Base-by-base conservation (phyloP, 2,113 vertebrate genomes). In the Pseudolaguvia tuberculata region DNA sequence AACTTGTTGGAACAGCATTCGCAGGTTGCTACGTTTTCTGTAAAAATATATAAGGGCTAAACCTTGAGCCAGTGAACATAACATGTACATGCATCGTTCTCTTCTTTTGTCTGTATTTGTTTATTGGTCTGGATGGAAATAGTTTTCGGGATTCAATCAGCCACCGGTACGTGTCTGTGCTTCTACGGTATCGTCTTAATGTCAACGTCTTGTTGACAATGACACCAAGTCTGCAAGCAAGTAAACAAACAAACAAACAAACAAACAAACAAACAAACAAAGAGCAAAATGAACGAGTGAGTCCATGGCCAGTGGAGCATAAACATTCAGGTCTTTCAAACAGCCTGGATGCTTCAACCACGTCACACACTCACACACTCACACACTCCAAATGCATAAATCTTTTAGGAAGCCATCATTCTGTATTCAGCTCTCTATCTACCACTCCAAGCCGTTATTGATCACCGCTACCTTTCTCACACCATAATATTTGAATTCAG, bases 101-200 rank as follows among this genome's bases (percentile, higher is more conserved):
- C 14, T 21, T 52, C 29, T 53, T 62, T 48, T 59, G 15, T 61
- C 23, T 61, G 39, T 42, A 53, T 62, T 48, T 48, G 35, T 58
- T 62, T 35, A 29, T 21, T 62, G 72, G 67, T 84, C 72, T 80
- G 76, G 71, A 69, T 74, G 78, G 80, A 85, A 86, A 86, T 82
- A 80, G 80, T 82, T 75, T 84, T 71, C 72, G 76, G 81, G 83
- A 85, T 87, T 86, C 86, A 87, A 87, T 88, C 85, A 87, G 84
- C 80, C 80, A 83, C 78, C 17, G 82, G 76, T 78, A 82, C 69
- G 79, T 53, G 18, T 14, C 42, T 10, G 77, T 77, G 83, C 75
- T 80, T 79, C 56, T 78, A n/a, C 56, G 78, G 5, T 61, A 17
- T 61, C 18, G 52, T 75, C 79, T 79, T 66, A 70, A 72, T 84